Evolutionary conservation across 2,888 invertebrate species (phyloP).

Genomic region (Drosophila yooni): DNA sequence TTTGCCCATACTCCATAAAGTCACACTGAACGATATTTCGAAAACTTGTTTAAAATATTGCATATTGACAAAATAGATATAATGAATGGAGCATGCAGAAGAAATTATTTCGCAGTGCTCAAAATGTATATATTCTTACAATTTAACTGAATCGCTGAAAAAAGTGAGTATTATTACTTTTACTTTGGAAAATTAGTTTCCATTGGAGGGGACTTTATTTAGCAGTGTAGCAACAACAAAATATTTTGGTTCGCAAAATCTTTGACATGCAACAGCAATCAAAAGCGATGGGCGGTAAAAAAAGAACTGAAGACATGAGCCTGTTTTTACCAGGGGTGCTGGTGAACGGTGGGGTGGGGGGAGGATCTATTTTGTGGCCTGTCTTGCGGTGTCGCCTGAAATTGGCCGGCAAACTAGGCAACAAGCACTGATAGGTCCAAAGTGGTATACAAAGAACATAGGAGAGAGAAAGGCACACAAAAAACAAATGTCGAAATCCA

Average conservation of each 20-base stretch:
- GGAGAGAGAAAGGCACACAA: constrained; percentile 9
- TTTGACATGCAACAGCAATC: constrained; percentile 78
- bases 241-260: constrained; percentile 72
- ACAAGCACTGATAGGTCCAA: constrained; percentile 22
- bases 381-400: constrained; percentile 72
- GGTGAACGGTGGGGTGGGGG: neutral
- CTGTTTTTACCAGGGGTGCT: neutral
- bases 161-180: neutral
- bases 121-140: neutral
- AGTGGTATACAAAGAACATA: constrained; percentile 15
- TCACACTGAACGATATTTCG: constrained; percentile 21
- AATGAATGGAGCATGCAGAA: neutral
- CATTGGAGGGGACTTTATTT: neutral
- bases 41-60: neutral
- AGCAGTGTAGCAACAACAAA: constrained; percentile 42
- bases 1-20: neutral
- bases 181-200: neutral
- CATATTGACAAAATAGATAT: neutral
- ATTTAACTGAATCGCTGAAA: neutral
- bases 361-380: constrained; percentile 68
- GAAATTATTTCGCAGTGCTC: neutral
- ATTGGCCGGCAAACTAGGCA: constrained; percentile 65
- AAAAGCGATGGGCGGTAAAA: constrained; percentile 47
- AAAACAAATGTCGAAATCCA: constrained; percentile 66
- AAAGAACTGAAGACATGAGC: constrained; percentile 1